These are phyloP conservation scores for Augochlora pura DNA, from an alignment of 1,140 invertebrate genomes.

Conservation along the genomic window DNA sequence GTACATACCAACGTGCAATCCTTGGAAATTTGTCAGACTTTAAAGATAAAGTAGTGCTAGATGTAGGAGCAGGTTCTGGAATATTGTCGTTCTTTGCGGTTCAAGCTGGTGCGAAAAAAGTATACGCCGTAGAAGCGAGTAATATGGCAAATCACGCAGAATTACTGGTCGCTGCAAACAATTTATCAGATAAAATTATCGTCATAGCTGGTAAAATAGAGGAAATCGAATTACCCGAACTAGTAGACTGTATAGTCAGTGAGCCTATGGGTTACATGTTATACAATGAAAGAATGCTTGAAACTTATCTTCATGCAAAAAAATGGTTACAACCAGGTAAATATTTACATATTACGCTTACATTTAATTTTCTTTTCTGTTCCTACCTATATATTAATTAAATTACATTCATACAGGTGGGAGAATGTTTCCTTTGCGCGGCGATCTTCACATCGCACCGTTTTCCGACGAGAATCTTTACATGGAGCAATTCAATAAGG, in stretches of 20 bases:
- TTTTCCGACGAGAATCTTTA: conserved; percentile 99
- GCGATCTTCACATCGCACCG: conserved; percentile 98
- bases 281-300: conserved; percentile 99
- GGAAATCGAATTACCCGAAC: conserved; percentile 97
- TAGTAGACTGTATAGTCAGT: conserved; percentile 98
- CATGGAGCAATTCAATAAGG: conserved; percentile 99
- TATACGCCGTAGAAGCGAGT: conserved; percentile 99
- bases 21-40: conserved; percentile 96
- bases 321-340: conserved; percentile 96
- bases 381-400: not conserved
- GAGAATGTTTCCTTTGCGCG: conserved; percentile 97
- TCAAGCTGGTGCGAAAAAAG: conserved; percentile 97
- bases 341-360: not conserved
- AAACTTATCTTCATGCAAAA: conserved; percentile 99
- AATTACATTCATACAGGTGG: conserved; percentile 67
- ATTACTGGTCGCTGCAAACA: conserved; percentile 94
- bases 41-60: conserved; percentile 94
- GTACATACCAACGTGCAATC: conserved; percentile 98
- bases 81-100: conserved; percentile 99
- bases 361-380: not conserved
- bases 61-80: conserved; percentile 98
- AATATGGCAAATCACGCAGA: conserved; percentile 99
- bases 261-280: conserved; percentile 99
- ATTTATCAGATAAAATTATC: conserved; percentile 91
- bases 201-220: conserved; percentile 99